Base-by-base conservation (phyloP, 2,113 vertebrate species). In the Gasterosteus nipponicus region DNA sequence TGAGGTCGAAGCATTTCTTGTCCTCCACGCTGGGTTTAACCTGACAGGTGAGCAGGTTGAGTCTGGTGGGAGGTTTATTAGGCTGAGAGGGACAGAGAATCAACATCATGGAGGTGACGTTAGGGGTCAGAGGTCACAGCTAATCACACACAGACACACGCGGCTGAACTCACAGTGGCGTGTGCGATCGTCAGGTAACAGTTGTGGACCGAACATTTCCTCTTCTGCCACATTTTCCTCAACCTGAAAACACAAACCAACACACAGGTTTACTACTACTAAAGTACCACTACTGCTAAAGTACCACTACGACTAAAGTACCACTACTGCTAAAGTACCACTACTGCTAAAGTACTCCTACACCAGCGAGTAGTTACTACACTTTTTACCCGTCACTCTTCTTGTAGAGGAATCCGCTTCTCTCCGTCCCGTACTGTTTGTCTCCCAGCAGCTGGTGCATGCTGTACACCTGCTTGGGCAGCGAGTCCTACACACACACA, bases 181-280 rank as follows among this genome's bases (percentile, higher is more conserved):
- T 92, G 90, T 3, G 89, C 87, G 65, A 92, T 92, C 75, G 89
- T 92, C 75, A 92, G 83, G 79, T 90, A 92, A 77, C 90, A 90
- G 84, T 90, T 88, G 64, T 87, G 84, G 47, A 86, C 89, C 18
- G 87, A 88, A 64, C 90, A 92, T 81, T 92, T 92, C 62, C 90
- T 89, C 63, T 90, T 92, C 81, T 92, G 90, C 90, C 90, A 92
- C 90, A 90, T 92, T 78, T 92, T 92, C 5, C 90, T 89, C 75
- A 92, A 75, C 33, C 90, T 92, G 83, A 44, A 44, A 90, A 85
- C 31, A 76, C 63, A 78, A 63, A 69, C 11, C 44, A 1, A 79
- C 8, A 57, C 16, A 51, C 39, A 49, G 7, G 33, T 62, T 68
- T 1, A 51, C 14, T 60, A 10, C 1, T 4, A 18, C 26, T 29